Percentiles rank a stretch among this genome's conserved stretches.
These are phyloP conservation scores for Melitaea cinxia DNA, from an alignment of 1,140 invertebrate species.

Conservation along the genomic window DNA sequence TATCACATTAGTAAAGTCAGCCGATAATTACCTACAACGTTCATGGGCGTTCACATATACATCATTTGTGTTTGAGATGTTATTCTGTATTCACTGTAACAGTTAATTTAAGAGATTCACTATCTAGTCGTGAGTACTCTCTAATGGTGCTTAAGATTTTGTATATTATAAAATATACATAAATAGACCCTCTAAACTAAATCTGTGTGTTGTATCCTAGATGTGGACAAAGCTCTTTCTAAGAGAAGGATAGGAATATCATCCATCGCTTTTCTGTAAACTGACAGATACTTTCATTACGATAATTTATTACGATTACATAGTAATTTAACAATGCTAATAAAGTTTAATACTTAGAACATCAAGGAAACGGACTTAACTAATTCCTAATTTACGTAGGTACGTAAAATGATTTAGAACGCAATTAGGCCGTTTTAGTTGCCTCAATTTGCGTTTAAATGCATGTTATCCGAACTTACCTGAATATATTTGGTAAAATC, in stretches of 20 bases:
- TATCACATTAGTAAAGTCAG: conserved; percentile 68
- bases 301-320: no score
- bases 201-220: no score
- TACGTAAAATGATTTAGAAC: not conserved
- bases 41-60: conserved; percentile 73
- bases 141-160: conserved; percentile 10
- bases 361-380: not conserved
- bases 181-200: no score
- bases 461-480: conserved; percentile 18
- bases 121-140: conserved; percentile 63
- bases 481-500: conserved; percentile 18
- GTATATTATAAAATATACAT: no score
- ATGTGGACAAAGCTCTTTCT: no score
- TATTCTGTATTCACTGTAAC: conserved; percentile 58
- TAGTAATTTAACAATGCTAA: no score
- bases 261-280: no score
- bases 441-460: not conserved
- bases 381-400: conserved; percentile 2
- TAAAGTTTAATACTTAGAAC: conserved; percentile 1
- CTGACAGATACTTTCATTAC: no score
- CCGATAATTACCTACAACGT: conserved; percentile 67
- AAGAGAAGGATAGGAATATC: no score
- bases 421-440: not conserved
- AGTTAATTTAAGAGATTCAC: conserved; percentile 58
- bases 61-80: conserved; percentile 77